phyloP scores from a whole-genome alignment of 2,797 vertebrate genomes.

The Rachycentron canadum region DNA sequence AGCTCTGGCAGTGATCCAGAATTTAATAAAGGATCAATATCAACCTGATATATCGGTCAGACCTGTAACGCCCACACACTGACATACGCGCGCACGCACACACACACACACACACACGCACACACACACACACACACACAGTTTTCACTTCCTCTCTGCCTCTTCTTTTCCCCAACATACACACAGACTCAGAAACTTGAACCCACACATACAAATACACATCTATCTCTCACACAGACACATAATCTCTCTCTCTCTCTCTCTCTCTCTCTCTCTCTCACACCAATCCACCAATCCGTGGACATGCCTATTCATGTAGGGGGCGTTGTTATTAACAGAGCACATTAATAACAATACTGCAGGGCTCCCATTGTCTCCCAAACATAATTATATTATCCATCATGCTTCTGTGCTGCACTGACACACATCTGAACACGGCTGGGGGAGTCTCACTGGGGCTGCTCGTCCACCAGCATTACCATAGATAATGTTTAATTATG shows the following conservation, averaged over 20 bases:
- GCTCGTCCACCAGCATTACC: conserved; percentile 63
- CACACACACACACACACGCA: not conserved
- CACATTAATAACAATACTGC: conserved; percentile 77
- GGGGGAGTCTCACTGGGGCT: conserved; percentile 50
- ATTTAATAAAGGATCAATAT: not conserved
- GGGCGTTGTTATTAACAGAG: conserved; percentile 62
- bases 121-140: not conserved
- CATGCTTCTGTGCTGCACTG: conserved; percentile 61
- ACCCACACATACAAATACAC: not conserved
- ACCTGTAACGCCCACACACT: not conserved
- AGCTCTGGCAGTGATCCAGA: not conserved
- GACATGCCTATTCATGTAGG: conserved; percentile 62
- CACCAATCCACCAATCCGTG: conserved; percentile 20
- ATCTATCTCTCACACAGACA: not conserved
- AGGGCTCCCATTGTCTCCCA: conserved; percentile 70
- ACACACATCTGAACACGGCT: conserved; percentile 65
- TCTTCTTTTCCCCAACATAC: not conserved
- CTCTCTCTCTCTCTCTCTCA: conserved; percentile 9
- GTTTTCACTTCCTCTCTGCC: not conserved
- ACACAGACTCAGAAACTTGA: not conserved
- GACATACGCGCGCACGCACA: too few relatives aligned
- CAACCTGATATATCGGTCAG: not conserved
- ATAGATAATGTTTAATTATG: conserved; percentile 83
- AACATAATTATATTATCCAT: conserved; percentile 80
- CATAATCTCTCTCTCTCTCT: not conserved